Conservation (phyloP, 1,140 invertebrate genomes). For the Lordiphosa clarofinis region DNA sequence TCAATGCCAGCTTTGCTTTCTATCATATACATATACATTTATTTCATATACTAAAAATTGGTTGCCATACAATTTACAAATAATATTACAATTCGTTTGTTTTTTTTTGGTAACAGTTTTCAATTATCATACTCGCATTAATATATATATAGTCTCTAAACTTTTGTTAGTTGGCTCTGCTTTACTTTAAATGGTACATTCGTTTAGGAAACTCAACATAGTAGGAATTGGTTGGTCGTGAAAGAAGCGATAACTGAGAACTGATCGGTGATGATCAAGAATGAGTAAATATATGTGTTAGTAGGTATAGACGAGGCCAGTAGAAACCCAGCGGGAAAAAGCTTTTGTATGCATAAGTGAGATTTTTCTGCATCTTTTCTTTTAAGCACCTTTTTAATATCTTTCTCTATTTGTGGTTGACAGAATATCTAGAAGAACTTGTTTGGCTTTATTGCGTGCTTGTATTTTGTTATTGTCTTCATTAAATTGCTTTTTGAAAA, state of each 20-base stretch:
- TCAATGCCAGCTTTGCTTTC: slow-evolving; percentile 12
- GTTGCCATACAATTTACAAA: slow-evolving; percentile 48
- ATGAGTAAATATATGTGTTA: slow-evolving; percentile 19
- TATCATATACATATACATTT: slow-evolving; percentile 30
- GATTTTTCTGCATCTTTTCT: no score
- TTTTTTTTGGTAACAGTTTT: slow-evolving; percentile 38
- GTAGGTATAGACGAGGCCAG: background rate
- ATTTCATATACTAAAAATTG: slow-evolving; percentile 37
- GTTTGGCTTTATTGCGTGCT: no score
- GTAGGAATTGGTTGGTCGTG: slow-evolving; percentile 8
- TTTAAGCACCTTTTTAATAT: no score
- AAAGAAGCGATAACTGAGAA: slow-evolving; percentile 13
- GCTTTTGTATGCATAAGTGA: no score
- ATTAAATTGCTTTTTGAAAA: no score
- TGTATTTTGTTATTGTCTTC: no score
- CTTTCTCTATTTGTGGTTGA: no score
- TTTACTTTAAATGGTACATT: slow-evolving; percentile 3
- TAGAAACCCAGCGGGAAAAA: no score
- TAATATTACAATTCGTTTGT: slow-evolving; percentile 28
- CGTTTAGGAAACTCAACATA: slow-evolving; percentile 32
- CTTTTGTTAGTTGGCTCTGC: slow-evolving; percentile 51
- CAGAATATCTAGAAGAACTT: no score
- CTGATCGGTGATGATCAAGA: slow-evolving; percentile 15
- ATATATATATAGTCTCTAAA: slow-evolving; percentile 37
- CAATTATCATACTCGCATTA: slow-evolving; percentile 16